These are phyloP conservation scores for Rhorus exstirpatorius DNA, from an alignment of 2,888 invertebrate genomes.

Conservation along the genomic window DNA sequence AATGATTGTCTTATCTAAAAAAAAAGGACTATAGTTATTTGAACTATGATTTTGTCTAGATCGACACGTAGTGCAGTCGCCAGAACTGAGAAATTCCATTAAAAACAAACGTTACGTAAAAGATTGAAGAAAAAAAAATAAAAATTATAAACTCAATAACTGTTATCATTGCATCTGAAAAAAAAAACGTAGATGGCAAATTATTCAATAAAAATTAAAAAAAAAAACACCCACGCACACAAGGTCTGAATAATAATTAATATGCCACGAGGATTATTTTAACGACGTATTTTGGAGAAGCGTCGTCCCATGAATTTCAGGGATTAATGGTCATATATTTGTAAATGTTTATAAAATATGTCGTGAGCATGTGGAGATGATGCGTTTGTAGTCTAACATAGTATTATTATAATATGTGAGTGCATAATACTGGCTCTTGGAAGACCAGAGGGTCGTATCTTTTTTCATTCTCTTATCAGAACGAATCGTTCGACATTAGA, in stretches of 20 bases:
- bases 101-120: not conserved
- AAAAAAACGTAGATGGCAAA: not conserved
- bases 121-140: too few relatives aligned
- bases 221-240: too few relatives aligned
- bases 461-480: conserved; percentile 47
- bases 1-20: too few relatives aligned
- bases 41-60: not conserved
- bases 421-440: not conserved
- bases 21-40: too few relatives aligned
- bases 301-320: conserved; percentile 2
- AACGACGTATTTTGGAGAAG: not conserved
- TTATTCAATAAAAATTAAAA: not conserved
- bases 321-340: conserved; percentile 17
- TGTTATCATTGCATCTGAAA: not conserved
- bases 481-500: conserved; percentile 19
- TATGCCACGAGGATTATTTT: not conserved
- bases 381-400: not conserved
- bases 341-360: conserved; percentile 7
- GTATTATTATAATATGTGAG: not conserved
- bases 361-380: not conserved
- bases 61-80: not conserved
- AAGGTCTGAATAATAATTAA: not conserved
- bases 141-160: not conserved
- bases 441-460: conserved; percentile 8
- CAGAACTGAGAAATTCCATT: not conserved